Percentiles rank a stretch among this genome's conserved stretches.
These are phyloP conservation scores for Galaxias olidus DNA, from an alignment of 2,797 vertebrate species.

Conservation along the genomic window DNA sequence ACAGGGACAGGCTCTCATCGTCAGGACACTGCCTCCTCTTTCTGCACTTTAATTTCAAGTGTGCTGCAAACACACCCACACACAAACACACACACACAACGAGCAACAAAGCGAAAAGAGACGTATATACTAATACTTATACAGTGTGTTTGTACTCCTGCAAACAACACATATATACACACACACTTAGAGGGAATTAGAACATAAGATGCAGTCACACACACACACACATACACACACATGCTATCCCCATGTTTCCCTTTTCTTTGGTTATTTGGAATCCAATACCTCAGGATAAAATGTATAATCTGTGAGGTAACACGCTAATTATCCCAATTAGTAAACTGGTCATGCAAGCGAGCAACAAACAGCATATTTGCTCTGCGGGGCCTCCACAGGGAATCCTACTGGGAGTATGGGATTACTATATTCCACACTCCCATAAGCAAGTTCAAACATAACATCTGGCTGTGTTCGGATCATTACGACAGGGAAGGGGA, in stretches of 20 bases:
- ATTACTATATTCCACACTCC: constrained; percentile 4
- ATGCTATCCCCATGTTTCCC: constrained; percentile 5
- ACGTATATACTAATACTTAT: too few species aligned
- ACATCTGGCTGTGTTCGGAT: neutral
- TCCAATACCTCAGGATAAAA: constrained; percentile 54
- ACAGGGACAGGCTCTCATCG: constrained; percentile 23
- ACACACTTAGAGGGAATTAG: neutral
- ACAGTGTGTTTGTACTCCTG: too few species aligned
- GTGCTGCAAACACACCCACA: neutral
- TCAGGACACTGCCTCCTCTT: constrained; percentile 4
- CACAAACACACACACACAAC: constrained; percentile 19
- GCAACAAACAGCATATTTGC: constrained; percentile 35
- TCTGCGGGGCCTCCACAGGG: constrained; percentile 37
- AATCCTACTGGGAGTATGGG: constrained; percentile 52
- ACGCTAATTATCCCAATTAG: constrained; percentile 72
- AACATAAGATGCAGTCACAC: constrained; percentile 6
- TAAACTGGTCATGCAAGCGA: constrained; percentile 56
- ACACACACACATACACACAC: constrained; percentile 25
- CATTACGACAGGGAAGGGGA: too few species aligned
- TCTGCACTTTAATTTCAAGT: constrained; percentile 6
- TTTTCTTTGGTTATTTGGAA: constrained; percentile 47
- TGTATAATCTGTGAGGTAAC: constrained; percentile 64
- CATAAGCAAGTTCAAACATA: neutral
- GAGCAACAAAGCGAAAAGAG: too few species aligned
- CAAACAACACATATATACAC: neutral